Conservation (phyloP, 2,113 vertebrate species). For the Hepsetus odoe region DNA sequence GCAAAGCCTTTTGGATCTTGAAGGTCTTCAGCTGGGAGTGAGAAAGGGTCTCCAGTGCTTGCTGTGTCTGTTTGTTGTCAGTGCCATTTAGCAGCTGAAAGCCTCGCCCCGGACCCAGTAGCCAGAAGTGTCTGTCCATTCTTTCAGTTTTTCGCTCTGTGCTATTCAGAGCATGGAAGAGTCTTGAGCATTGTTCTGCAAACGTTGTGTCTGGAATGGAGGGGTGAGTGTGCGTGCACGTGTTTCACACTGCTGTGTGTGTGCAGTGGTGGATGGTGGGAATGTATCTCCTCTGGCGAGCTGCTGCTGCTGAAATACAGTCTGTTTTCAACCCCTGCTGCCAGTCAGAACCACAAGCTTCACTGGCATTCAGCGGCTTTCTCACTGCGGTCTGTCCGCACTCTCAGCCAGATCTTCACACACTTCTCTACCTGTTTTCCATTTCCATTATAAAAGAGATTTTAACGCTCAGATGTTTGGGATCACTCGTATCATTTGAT, state of each 20-base stretch:
- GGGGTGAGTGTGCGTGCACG: conserved; percentile 9
- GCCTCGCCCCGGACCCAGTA: background rate
- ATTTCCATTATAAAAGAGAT: background rate
- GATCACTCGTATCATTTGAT: background rate
- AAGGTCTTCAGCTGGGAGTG: conserved; percentile 17
- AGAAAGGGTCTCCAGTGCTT: background rate
- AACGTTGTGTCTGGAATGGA: background rate
- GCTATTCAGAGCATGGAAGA: background rate
- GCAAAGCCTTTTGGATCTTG: background rate
- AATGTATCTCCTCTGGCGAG: conserved; percentile 7
- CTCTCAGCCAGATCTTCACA: background rate
- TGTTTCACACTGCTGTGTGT: conserved; percentile 41
- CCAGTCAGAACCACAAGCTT: conserved; percentile 1
- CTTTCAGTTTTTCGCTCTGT: conserved; percentile 3
- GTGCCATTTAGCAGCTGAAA: background rate
- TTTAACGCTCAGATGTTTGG: background rate
- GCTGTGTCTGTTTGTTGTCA: background rate
- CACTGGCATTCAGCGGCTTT: background rate
- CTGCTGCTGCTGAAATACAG: conserved; percentile 20
- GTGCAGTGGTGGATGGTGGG: conserved; percentile 17
- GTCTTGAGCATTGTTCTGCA: background rate
- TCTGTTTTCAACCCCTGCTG: conserved; percentile 13
- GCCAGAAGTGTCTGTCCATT: conserved; percentile 6
- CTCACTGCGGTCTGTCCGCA: conserved; percentile 5
- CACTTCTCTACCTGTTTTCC: conserved; percentile 17